A percentile compares a stretch with the other conserved stretches of the same genome.
phyloP scores from a whole-genome alignment of 2,888 invertebrate species.

The Maniola hyperantus region DNA sequence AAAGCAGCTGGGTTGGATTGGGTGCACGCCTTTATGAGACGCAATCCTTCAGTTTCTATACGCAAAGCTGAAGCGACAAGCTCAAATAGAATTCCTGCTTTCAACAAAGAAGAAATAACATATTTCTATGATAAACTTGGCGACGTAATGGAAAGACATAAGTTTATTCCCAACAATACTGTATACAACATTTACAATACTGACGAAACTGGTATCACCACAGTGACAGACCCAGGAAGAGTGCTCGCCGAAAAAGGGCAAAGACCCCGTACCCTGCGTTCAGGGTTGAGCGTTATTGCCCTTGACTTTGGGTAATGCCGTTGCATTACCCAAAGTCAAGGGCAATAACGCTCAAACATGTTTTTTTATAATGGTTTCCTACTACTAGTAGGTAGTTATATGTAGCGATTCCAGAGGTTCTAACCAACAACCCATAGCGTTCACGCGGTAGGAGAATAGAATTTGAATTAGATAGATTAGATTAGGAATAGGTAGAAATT shows the following conservation, averaged over 20 bases:
- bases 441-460: no score
- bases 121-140: slow-evolving; percentile 1
- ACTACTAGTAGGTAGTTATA: no score
- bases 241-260: slow-evolving; percentile 49
- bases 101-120: slow-evolving; percentile 1
- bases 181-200: slow-evolving; percentile 43
- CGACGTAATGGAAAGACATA: slow-evolving; percentile 28
- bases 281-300: no score
- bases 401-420: no score
- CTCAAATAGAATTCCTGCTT: background rate
- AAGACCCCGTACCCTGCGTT: no score
- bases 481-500: no score
- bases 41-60: background rate
- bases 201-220: slow-evolving; percentile 38
- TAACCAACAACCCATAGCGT: no score
- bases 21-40: background rate
- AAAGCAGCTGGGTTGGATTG: background rate
- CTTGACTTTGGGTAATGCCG: no score
- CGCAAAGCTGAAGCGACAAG: background rate
- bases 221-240: slow-evolving; percentile 46
- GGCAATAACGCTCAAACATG: no score
- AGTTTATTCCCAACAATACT: slow-evolving; percentile 43
- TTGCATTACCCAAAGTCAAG: no score
- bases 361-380: no score
- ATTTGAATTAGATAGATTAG: no score